Conservation (phyloP, 2,888 invertebrate species). For the Melieria omissa region DNA sequence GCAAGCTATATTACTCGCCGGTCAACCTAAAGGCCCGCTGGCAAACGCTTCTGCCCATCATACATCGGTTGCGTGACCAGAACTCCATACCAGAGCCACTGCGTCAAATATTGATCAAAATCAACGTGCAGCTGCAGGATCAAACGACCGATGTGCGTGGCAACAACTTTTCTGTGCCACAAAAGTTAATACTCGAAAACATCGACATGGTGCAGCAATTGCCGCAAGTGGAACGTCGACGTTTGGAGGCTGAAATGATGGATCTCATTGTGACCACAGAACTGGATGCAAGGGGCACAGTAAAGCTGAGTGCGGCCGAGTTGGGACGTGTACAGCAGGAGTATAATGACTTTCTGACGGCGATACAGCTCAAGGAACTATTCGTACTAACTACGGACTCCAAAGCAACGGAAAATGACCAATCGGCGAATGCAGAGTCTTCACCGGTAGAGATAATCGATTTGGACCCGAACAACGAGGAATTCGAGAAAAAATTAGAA, state of each 20-base stretch:
- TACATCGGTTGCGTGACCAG: conserved; percentile 42
- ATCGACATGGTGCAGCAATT: conserved; percentile 42
- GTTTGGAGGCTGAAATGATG: conserved; percentile 53
- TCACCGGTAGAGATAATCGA: not conserved
- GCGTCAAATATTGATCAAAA: conserved; percentile 43
- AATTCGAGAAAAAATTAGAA: no score
- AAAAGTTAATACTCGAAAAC: conserved; percentile 44
- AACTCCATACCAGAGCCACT: conserved; percentile 46
- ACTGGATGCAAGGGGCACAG: conserved; percentile 34
- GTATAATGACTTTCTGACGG: conserved; percentile 46
- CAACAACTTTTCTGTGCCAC: conserved; percentile 24
- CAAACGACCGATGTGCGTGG: conserved; percentile 25
- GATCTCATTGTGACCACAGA: conserved; percentile 50
- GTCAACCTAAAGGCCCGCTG: conserved; percentile 52
- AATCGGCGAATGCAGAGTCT: conserved; percentile 17
- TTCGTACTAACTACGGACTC: conserved; percentile 17
- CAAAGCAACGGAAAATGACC: not conserved
- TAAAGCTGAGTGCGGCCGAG: conserved; percentile 16
- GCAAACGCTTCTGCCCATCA: conserved; percentile 47
- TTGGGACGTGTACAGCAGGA: conserved; percentile 40
- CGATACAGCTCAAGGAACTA: conserved; percentile 48
- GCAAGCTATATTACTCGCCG: conserved; percentile 42
- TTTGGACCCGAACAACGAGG: not conserved
- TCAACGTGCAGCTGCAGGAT: conserved; percentile 38
- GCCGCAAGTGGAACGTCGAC: conserved; percentile 39